Evolutionary conservation across 2,113 vertebrate species (phyloP).

Genomic region (Chauna torquata): DNA sequence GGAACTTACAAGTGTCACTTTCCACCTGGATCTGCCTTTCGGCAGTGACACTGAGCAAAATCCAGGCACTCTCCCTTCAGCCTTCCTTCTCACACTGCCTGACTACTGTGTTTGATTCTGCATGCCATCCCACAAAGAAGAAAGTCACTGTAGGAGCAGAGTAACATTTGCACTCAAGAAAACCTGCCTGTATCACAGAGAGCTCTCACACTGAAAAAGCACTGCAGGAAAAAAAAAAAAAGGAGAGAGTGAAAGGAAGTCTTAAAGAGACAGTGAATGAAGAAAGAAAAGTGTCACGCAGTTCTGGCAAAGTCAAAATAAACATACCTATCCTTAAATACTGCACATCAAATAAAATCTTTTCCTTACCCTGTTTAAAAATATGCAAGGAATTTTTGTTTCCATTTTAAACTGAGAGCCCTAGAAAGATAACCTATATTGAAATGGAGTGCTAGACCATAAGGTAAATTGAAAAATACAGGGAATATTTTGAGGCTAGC

Average conservation of each 20-base stretch:
- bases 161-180: not conserved
- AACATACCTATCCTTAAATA: not conserved
- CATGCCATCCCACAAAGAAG: not conserved
- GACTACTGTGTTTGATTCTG: not conserved
- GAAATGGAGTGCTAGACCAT: not conserved
- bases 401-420: not conserved
- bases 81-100: not conserved
- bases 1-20: not conserved
- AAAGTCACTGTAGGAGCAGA: not conserved
- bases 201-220: not conserved
- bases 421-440: not conserved
- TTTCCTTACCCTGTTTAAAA: not conserved
- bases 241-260: not conserved
- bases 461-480: not conserved
- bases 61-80: not conserved
- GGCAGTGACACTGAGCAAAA: not conserved
- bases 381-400: not conserved
- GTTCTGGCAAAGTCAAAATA: not conserved
- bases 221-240: not conserved
- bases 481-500: not conserved
- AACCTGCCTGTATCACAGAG: not conserved
- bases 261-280: not conserved
- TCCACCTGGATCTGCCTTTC: not conserved
- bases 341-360: not conserved
- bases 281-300: not conserved